Conservation (phyloP, 2,113 vertebrate species). For the Eubucco bourcierii region DNA sequence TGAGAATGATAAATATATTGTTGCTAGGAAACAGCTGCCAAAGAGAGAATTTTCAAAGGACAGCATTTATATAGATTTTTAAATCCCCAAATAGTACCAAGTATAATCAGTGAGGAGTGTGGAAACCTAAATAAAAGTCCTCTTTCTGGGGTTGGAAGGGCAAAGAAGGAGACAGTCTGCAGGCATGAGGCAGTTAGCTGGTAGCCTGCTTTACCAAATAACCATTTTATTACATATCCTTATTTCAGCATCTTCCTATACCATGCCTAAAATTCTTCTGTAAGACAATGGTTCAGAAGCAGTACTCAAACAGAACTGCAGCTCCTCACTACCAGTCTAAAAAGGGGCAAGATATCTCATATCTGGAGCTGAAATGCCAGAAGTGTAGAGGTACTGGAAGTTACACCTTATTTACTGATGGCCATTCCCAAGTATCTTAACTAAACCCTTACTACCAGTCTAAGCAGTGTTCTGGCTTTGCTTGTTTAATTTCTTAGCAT, state of each 20-base stretch:
- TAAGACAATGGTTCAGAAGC: neutral
- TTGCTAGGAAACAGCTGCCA: constrained; percentile 24
- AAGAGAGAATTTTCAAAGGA: constrained; percentile 42
- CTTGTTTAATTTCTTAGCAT: too few species aligned
- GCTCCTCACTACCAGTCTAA: too few species aligned
- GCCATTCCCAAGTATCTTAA: too few species aligned
- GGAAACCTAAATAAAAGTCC: neutral
- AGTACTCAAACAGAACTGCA: neutral
- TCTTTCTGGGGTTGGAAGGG: neutral
- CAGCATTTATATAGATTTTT: neutral
- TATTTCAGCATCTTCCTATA: neutral
- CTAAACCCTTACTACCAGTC: too few species aligned
- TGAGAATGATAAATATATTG: constrained; percentile 4
- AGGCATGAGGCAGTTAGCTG: neutral
- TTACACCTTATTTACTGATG: too few species aligned
- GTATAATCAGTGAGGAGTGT: neutral
- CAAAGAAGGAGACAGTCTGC: neutral
- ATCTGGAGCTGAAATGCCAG: too few species aligned
- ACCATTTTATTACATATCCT: neutral
- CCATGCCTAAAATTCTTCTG: neutral
- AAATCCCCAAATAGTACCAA: neutral
- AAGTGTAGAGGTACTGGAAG: too few species aligned
- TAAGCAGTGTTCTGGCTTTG: too few species aligned
- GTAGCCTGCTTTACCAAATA: neutral
- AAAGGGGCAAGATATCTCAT: too few species aligned